A percentile compares a stretch with the other conserved stretches of the same genome.
Evolutionary conservation across 2,797 vertebrate genomes (phyloP).

Genomic region (Lithobates pipiens): DNA sequence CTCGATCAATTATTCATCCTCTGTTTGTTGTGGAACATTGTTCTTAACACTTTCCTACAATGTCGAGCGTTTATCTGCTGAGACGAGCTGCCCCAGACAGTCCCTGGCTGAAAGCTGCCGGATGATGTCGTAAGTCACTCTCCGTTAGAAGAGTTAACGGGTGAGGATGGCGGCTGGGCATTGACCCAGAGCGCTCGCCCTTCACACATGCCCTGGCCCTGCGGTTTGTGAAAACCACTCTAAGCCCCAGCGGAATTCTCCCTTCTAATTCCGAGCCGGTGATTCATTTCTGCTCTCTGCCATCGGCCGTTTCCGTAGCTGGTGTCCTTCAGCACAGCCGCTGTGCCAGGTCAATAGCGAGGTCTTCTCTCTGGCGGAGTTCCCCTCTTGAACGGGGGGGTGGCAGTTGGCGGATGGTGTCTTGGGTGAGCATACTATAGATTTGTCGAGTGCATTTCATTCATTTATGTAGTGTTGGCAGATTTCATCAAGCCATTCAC

Average conservation of each 20-base stretch:
- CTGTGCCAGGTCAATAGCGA: background rate
- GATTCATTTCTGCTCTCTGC: slow-evolving; percentile 8
- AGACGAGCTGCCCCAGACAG: background rate
- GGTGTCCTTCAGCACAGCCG: slow-evolving; percentile 6
- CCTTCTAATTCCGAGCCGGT: slow-evolving; percentile 13
- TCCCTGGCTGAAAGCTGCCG: too few relatives aligned
- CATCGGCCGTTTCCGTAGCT: slow-evolving; percentile 5
- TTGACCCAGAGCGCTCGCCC: background rate
- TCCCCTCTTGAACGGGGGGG: too few relatives aligned
- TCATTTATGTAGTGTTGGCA: too few relatives aligned
- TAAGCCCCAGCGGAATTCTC: slow-evolving; percentile 12
- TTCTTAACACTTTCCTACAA: slow-evolving; percentile 2
- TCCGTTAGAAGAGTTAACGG: background rate
- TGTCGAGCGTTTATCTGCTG: background rate
- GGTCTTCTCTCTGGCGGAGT: too few relatives aligned
- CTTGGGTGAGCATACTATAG: too few relatives aligned
- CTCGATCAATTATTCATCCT: background rate
- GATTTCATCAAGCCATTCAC: too few relatives aligned
- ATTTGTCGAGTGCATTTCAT: too few relatives aligned
- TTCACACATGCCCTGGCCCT: slow-evolving; percentile 10
- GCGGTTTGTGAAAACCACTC: slow-evolving; percentile 30
- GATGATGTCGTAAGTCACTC: background rate
- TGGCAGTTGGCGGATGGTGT: too few relatives aligned
- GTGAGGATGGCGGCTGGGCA: background rate
- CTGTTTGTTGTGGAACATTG: slow-evolving; percentile 2